phyloP scores from a whole-genome alignment of 2,888 invertebrate species.

The Aleiodes leptofemur region DNA sequence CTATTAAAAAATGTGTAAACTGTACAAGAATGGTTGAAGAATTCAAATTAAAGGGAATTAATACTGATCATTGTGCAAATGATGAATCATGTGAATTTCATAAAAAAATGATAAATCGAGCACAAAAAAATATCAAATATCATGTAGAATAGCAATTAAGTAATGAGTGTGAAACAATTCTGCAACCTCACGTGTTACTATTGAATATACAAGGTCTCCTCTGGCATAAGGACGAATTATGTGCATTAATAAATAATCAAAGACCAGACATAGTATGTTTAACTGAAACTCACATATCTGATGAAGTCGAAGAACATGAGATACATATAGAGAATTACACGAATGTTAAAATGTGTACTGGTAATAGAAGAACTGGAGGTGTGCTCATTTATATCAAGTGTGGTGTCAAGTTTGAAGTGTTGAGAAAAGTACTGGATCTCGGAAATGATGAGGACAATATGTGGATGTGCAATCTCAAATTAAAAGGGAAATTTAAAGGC shows the following conservation, averaged over 20 bases:
- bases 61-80: conserved; percentile 30
- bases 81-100: conserved; percentile 33
- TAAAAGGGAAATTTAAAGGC: conserved; percentile 19
- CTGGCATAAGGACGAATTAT: conserved; percentile 39
- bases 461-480: conserved; percentile 36
- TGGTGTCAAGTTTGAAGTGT: neutral
- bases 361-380: conserved; percentile 25
- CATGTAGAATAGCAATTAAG: conserved; percentile 39
- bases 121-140: conserved; percentile 29
- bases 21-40: conserved; percentile 35
- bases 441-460: conserved; percentile 20
- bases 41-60: conserved; percentile 34
- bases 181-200: neutral
- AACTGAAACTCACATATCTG: conserved; percentile 25
- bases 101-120: conserved; percentile 9
- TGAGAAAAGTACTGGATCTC: neutral
- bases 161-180: neutral
- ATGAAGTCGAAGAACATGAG: conserved; percentile 23
- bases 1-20: conserved; percentile 43
- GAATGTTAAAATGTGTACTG: neutral
- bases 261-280: conserved; percentile 24
- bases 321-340: conserved; percentile 22
- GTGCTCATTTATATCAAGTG: conserved; percentile 19
- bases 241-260: neutral
- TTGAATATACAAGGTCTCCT: conserved; percentile 41